Evolutionary conservation across 2,888 invertebrate species (phyloP), one percentile per base, ranked within the genome.

Genomic region (Malthinus flaveolus): DNA sequence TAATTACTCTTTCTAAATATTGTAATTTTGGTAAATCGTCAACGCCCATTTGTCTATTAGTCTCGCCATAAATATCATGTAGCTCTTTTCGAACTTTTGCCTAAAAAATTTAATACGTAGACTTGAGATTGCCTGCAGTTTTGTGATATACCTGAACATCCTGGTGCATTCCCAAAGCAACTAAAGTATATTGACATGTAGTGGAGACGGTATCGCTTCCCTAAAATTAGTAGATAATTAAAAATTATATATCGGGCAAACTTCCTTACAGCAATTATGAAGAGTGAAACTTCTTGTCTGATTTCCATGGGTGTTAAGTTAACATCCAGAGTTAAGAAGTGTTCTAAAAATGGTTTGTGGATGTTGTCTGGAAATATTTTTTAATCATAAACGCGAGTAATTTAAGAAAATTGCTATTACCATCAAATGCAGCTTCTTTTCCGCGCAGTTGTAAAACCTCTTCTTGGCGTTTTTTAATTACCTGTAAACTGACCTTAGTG

Each of bases 11-110:
- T 49, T 74, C 75, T 32, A 75, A 64, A 61, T 73, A 74, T 53
- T 72, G 71, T 68, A 75, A 69, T 57, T 75, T 66, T 3, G 64
- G 61, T 3, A 77, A 46, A 61, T 78, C 77, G 39, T 71, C 56
- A n/a, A 72, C 64, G 1, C 73, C 73, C 7, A 74, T 34, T 23
- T 50, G 55, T 3, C 34, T 47, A 7, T 47, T 15, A 8, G 33
- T 47, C 1, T 66, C 71, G 23, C 69, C 67, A 46, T 76, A 74
- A 35, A 77, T 71, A 3, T 55, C 56, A 31, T 71, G 68, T 13
- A 77, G 53, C 66, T 78, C 78, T 54, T 73, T 68, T 31, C 66
- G 62, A 7, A 74, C 71, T 59, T 69, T 68, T 9, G 71, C 71
- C 75, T 78, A 60, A 9, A 62, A 68, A 7, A 7, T 11, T 10